Evolutionary conservation across 2,888 invertebrate species (phyloP), one percentile per base, ranked within the genome.

Genomic region (Cantharis nigra): DNA sequence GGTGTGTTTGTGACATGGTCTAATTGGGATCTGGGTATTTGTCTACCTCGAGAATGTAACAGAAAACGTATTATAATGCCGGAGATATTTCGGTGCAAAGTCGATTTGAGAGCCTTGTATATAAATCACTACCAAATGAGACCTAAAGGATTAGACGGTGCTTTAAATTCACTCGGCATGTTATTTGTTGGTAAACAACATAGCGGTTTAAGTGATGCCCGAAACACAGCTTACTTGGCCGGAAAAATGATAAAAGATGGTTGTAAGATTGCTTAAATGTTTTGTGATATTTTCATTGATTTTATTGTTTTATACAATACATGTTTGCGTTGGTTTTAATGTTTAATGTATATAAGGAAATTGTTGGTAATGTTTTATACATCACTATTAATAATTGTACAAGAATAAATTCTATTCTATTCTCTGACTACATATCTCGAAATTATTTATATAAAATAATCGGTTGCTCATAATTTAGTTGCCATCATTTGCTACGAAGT

Each of bases 1-100:
- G 90, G 89, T 81, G 89, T 89, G 5, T 89, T 90, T 82, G 90
- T 91, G 67, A 92, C 92, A 30, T 92, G 92, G 92, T 90, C 90
- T 79, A 91, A 92, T 86, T 92, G 92, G 92, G 92, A 93, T 86
- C 89, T 93, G 70, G 90, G 90, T 9, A 89, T 89, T 20, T 92
- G 92, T 81, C 85, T 93, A 28, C 87, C 89, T 70, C 90, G 91
- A 82, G 92, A 93, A 85, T 91, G 91, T 81, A 87, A 86, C 65
- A 87, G 92, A n/a, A 93, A 93, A 85, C 87, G 89, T 49, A 86
- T 93, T 72, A 85, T 86, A 69, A 90, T 90, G 82, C 89, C 90
- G 10, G 85, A 88, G 13, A 89, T 90, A 78, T 90, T 92, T 80
- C 89, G 89, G 83, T 88, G 89, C 76, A 92, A 92, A 92, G 90